A percentile compares a stretch with the other conserved stretches of the same genome.
Conservation (phyloP, 2,797 vertebrate genomes). For the Enteromius fasciolatus region DNA sequence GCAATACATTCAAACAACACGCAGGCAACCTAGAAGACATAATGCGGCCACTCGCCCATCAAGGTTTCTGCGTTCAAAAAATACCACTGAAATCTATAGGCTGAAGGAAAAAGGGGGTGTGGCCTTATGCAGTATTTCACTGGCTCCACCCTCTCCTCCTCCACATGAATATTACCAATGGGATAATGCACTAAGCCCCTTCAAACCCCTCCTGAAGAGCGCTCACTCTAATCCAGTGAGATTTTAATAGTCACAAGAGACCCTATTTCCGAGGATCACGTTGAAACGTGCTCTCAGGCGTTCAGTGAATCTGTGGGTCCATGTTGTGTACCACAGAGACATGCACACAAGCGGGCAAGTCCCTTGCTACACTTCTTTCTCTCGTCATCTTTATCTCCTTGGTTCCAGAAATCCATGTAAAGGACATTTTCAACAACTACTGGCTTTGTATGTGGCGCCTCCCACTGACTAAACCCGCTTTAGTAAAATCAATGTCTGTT, state of each 20-base stretch:
- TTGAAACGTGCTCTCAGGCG: slow-evolving; percentile 26
- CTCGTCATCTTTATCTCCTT: slow-evolving; percentile 1
- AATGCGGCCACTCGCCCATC: not conserved
- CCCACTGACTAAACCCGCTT: slow-evolving; percentile 43
- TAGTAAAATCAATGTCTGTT: not conserved
- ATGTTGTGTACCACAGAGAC: slow-evolving; percentile 3
- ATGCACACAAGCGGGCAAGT: not conserved
- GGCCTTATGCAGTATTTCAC: slow-evolving; percentile 52
- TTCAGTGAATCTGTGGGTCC: slow-evolving; percentile 37
- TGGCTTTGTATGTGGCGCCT: slow-evolving; percentile 53
- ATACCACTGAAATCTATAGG: slow-evolving; percentile 63
- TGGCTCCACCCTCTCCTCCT: slow-evolving; percentile 1
- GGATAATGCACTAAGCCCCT: slow-evolving; percentile 7
- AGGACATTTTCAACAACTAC: not conserved
- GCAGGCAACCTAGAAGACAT: not conserved
- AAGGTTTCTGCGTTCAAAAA: slow-evolving; percentile 66
- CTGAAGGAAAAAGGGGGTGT: slow-evolving; percentile 44
- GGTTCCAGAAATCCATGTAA: not conserved
- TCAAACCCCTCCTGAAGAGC: slow-evolving; percentile 25
- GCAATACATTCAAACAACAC: not conserved
- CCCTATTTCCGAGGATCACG: slow-evolving; percentile 26
- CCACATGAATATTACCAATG: slow-evolving; percentile 57
- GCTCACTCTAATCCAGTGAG: slow-evolving; percentile 26
- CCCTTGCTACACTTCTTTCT: not conserved
- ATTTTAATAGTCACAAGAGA: slow-evolving; percentile 43